Conservation (phyloP, 2,113 vertebrate species). For the Syrrhaptes paradoxus region DNA sequence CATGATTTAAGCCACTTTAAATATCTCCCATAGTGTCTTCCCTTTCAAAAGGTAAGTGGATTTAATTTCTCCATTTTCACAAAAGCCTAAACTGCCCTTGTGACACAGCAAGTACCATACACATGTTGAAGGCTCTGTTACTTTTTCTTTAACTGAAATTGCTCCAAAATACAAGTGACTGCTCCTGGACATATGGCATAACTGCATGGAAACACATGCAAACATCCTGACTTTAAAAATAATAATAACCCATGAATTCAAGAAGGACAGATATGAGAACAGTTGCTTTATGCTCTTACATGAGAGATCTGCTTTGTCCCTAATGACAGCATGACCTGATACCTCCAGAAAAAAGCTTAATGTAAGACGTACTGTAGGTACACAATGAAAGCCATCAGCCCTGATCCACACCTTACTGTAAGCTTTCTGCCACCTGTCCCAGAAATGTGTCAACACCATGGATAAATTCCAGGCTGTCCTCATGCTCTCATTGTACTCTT, state of each 20-base stretch:
- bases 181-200: background rate
- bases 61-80: constrained; percentile 54
- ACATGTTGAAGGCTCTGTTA: background rate
- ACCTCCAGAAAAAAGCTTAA: background rate
- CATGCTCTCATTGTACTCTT: accelerated
- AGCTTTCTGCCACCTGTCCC: background rate
- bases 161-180: background rate
- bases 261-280: background rate
- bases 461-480: background rate
- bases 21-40: constrained; percentile 49
- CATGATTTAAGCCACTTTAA: constrained; percentile 67
- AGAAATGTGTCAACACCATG: background rate
- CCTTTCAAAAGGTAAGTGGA: constrained; percentile 66
- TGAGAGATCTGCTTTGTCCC: background rate
- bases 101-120: background rate
- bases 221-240: background rate
- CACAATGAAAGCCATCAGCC: background rate
- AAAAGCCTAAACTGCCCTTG: background rate
- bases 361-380: background rate
- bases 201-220: background rate
- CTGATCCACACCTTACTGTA: background rate
- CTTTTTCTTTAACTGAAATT: background rate
- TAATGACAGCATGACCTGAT: accelerated
- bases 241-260: background rate
- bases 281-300: background rate